Evolutionary conservation across 1,140 invertebrate species (phyloP).

Genomic region (Rhagoletis pomonella): DNA sequence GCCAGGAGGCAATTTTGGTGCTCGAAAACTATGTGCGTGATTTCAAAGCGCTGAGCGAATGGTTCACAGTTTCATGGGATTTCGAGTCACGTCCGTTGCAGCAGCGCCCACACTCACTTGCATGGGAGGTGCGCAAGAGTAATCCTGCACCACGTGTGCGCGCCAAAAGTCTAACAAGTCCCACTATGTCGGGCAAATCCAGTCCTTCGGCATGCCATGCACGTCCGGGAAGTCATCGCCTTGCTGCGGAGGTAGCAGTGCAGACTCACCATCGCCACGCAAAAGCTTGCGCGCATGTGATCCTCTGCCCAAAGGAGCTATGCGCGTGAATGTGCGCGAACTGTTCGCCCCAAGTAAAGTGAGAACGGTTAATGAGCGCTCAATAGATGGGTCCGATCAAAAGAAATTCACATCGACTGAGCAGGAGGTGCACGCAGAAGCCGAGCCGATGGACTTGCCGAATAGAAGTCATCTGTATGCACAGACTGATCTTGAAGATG

Average conservation of each 20-base stretch:
- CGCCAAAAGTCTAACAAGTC: slow-evolving; percentile 74
- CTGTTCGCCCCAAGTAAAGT: slow-evolving; percentile 65
- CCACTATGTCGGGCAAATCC: slow-evolving; percentile 80
- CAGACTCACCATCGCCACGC: slow-evolving; percentile 75
- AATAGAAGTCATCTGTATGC: slow-evolving; percentile 63
- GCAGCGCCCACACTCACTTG: slow-evolving; percentile 88
- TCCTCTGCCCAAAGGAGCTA: slow-evolving; percentile 68
- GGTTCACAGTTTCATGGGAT: slow-evolving; percentile 93
- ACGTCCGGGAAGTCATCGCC: slow-evolving; percentile 80
- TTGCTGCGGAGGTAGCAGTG: slow-evolving; percentile 73
- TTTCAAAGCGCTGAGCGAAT: slow-evolving; percentile 93
- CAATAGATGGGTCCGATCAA: slow-evolving; percentile 4
- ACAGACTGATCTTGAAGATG: slow-evolving; percentile 72
- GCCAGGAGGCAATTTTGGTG: slow-evolving; percentile 94
- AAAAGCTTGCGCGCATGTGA: slow-evolving; percentile 73
- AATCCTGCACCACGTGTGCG: slow-evolving; percentile 80
- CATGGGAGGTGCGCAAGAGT: slow-evolving; percentile 96
- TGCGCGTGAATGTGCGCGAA: slow-evolving; percentile 70
- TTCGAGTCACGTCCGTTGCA: slow-evolving; percentile 92
- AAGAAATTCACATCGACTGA: background rate
- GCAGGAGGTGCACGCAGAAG: background rate
- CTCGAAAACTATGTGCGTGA: slow-evolving; percentile 95
- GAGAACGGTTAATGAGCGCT: slow-evolving; percentile 24
- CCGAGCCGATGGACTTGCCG: slow-evolving; percentile 25
- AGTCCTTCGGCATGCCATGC: slow-evolving; percentile 75